Evolutionary conservation across 2,888 invertebrate genomes (phyloP).

Genomic region (Colostygia pectinataria): DNA sequence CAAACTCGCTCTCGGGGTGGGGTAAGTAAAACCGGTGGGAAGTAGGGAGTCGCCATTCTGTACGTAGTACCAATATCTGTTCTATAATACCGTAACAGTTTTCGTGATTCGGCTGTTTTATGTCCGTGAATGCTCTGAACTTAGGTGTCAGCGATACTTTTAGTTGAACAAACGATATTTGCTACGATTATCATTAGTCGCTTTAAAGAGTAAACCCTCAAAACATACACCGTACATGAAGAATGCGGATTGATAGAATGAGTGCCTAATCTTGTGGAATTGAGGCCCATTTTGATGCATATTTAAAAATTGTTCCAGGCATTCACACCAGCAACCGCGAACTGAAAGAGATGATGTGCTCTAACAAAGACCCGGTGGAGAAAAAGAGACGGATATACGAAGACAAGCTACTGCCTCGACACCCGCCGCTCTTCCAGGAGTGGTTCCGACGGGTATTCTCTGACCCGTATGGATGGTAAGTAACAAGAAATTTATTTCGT

Average conservation of each 20-base stretch:
- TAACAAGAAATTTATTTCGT: too few relatives aligned
- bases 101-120: too few relatives aligned
- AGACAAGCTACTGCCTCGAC: slow-evolving; percentile 85
- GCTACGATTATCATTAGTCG: too few relatives aligned
- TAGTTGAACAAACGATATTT: too few relatives aligned
- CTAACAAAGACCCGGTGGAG: slow-evolving; percentile 83
- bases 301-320: slow-evolving; percentile 50
- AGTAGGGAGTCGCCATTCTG: too few relatives aligned
- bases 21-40: too few relatives aligned
- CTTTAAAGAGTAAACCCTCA: too few relatives aligned
- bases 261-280: slow-evolving; percentile 93
- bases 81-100: too few relatives aligned
- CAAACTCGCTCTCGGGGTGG: too few relatives aligned
- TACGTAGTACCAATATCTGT: too few relatives aligned
- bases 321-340: slow-evolving; percentile 83
- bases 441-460: slow-evolving; percentile 96
- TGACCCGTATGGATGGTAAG: slow-evolving; percentile 93
- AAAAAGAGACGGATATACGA: slow-evolving; percentile 86
- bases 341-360: slow-evolving; percentile 84
- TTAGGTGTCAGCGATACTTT: too few relatives aligned
- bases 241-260: slow-evolving; percentile 98
- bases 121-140: too few relatives aligned
- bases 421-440: slow-evolving; percentile 94
- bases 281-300: slow-evolving; percentile 74
- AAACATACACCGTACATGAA: slow-evolving; percentile 96